phyloP scores from a whole-genome alignment of 2,888 invertebrate genomes.

The Hedya salicella region DNA sequence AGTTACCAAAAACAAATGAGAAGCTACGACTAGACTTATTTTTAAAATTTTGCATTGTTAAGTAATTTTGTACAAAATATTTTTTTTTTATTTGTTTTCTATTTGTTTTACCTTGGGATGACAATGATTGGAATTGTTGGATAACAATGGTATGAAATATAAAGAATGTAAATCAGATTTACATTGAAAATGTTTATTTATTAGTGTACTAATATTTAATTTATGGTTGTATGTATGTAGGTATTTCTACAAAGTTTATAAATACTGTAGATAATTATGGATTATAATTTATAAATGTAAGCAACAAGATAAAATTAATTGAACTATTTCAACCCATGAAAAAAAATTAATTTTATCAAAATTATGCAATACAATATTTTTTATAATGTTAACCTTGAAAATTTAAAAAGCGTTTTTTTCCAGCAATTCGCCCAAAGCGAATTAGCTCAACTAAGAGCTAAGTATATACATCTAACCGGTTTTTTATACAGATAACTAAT shows the following conservation, averaged over 20 bases:
- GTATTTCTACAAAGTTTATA: not conserved
- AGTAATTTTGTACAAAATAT: too few relatives aligned
- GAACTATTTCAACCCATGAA: not conserved
- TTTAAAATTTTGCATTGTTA: too few relatives aligned
- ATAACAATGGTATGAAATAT: too few relatives aligned
- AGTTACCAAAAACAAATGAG: too few relatives aligned
- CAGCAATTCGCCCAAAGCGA: not conserved
- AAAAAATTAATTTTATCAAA: not conserved
- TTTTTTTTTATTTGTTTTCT: too few relatives aligned
- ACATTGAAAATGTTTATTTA: too few relatives aligned
- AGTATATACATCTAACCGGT: not conserved
- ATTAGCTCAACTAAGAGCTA: not conserved
- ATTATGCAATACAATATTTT: constrained; percentile 10
- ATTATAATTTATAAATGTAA: constrained; percentile 1
- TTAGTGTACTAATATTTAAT: too few relatives aligned
- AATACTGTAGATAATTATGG: not conserved
- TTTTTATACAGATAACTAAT: constrained; percentile 8
- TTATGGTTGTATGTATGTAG: too few relatives aligned
- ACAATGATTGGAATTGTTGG: too few relatives aligned
- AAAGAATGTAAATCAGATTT: too few relatives aligned
- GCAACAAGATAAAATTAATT: not conserved
- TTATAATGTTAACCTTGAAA: constrained; percentile 19
- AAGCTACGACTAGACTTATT: too few relatives aligned
- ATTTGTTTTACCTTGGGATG: too few relatives aligned
- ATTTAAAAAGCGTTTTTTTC: not conserved